Evolutionary conservation across 2,888 invertebrate genomes (phyloP), one percentile per base, ranked within the genome.

Genomic region (Cantharis rufa): DNA sequence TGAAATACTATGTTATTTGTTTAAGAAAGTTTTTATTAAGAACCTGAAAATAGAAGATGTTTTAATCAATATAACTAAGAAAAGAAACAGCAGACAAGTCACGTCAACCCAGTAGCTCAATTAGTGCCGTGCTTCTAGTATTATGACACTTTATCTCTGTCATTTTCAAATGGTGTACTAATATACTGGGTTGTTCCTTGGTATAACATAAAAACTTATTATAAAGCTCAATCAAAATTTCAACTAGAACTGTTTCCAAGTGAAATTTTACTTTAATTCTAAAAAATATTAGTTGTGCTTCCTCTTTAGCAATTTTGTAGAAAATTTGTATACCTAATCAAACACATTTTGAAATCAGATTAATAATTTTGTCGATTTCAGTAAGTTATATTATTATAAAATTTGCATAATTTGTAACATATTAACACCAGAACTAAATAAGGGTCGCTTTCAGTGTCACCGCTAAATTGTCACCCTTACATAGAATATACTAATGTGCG

Each of bases 111-210:
- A 64, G 70, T 68, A 28, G 71, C 68, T 75, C 68, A 75, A 75
- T 75, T 75, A 75, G 71, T 62, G 32, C 15, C 62, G 66, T 71
- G 75, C 48, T 71, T 71, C 75, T 75, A 61, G 62, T 68, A 62
- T 71, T 75, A 75, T 71, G 75, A 70, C 75, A 71, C 71, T 71
- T 75, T 69, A 71, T 71, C 75, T 69, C 71, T 62, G 71, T 75
- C 75, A 75, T 68, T 62, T 64, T 75, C 75, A 71, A 75, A 71
- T 71, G 75, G 66, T 71, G 68, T 66, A 66, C 70, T 71, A 70
- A 75, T 71, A 71, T 68, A 71, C 75, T 71, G 70, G 64, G 18
- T 69, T 63, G 63, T 74, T 68, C 10, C 27, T 69, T 62, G 28
- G 24, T 48, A 73, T 62, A 61, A 69, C 73, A 73, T 64, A 72